phyloP scores from a whole-genome alignment of 2,888 invertebrate genomes.

The Hemaris fuciformis region DNA sequence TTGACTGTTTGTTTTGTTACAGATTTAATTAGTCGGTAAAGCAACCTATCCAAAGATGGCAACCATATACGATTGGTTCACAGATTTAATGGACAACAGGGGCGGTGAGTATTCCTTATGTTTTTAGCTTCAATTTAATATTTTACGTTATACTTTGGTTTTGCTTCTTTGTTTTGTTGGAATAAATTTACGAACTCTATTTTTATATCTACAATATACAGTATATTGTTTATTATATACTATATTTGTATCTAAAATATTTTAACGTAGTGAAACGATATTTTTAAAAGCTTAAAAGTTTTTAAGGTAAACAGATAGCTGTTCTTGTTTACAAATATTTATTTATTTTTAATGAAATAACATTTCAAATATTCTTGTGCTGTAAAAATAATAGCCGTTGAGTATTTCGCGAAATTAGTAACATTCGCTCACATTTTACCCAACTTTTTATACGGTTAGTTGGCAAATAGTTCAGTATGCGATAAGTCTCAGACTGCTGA shows the following conservation, averaged over 20 bases:
- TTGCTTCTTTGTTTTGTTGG: not conserved
- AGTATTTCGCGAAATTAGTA: not conserved
- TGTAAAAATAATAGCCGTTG: not conserved
- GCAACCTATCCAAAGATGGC: conserved; percentile 78
- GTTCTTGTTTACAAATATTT: not conserved
- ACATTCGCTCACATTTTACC: not conserved
- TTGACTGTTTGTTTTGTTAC: conserved; percentile 53
- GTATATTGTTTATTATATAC: too few species aligned
- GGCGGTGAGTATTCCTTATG: conserved; percentile 81
- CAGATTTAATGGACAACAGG: conserved; percentile 87
- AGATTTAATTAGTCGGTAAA: conserved; percentile 65
- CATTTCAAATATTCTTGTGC: not conserved
- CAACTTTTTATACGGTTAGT: not conserved
- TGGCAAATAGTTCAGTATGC: not conserved
- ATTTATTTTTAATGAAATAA: not conserved
- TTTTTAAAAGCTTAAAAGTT: too few species aligned
- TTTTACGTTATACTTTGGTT: not conserved
- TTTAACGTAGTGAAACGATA: too few species aligned
- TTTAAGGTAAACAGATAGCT: not conserved
- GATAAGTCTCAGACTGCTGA: not conserved
- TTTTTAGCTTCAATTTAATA: not conserved
- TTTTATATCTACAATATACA: too few species aligned
- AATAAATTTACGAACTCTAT: not conserved
- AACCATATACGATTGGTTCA: conserved; percentile 83
- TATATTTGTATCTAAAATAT: too few species aligned